These are phyloP conservation scores for Pampusana beccarii DNA, from an alignment of 2,113 vertebrate species.

Conservation along the genomic window DNA sequence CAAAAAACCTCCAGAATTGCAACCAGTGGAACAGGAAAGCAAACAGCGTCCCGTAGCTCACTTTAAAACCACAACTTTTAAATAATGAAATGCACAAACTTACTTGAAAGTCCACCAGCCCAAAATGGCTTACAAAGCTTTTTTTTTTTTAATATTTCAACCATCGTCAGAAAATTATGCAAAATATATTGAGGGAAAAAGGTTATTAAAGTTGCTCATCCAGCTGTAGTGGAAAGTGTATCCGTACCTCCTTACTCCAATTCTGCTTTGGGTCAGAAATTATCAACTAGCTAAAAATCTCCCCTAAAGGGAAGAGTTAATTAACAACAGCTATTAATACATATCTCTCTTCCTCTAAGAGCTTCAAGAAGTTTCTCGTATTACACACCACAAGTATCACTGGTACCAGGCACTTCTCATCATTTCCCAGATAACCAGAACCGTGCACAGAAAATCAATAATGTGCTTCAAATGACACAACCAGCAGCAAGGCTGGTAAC, in stretches of 20 bases:
- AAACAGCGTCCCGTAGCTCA: not conserved
- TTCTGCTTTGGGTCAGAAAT: not conserved
- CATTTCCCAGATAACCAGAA: not conserved
- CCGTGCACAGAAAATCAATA: not conserved
- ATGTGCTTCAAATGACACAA: not conserved
- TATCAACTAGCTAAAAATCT: not conserved
- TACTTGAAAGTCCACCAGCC: not conserved
- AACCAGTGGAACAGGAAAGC: not conserved
- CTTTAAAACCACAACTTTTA: not conserved
- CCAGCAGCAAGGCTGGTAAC: not conserved
- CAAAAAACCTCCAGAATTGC: not conserved
- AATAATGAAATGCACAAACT: not conserved
- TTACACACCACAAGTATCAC: not conserved
- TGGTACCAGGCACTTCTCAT: not conserved
- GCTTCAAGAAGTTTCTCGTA: rapidly evolving
- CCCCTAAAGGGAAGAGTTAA: not conserved
- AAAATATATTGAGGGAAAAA: not conserved
- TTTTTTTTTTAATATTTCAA: not conserved
- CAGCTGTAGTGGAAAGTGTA: not conserved
- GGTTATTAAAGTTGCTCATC: not conserved
- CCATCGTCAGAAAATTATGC: not conserved
- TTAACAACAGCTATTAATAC: not conserved
- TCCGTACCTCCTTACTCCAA: not conserved
- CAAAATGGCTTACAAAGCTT: not conserved
- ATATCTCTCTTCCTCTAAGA: not conserved